These are phyloP conservation scores for Drosophila affinis DNA, from an alignment of 2,888 invertebrate species.

Conservation along the genomic window DNA sequence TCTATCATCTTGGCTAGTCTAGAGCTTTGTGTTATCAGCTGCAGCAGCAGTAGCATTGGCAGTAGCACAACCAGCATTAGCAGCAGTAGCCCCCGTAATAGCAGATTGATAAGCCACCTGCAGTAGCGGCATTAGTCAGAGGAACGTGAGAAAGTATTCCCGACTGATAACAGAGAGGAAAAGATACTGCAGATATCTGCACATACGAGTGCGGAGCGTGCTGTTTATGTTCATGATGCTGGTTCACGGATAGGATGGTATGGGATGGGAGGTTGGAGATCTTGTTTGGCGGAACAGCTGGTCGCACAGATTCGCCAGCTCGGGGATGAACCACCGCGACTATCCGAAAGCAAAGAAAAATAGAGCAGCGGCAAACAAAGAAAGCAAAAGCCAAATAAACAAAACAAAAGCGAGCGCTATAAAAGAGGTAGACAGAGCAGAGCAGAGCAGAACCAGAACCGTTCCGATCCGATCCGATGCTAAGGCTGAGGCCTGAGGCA, in stretches of 20 bases:
- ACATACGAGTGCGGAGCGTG: constrained; percentile 32
- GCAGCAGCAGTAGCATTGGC: constrained; percentile 25
- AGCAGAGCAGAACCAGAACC: constrained; percentile 14
- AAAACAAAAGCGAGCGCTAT: constrained; percentile 65
- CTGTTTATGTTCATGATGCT: constrained; percentile 25
- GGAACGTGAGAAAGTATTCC: constrained; percentile 67
- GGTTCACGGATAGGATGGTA: background rate
- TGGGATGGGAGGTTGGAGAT: background rate
- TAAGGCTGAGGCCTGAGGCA: background rate
- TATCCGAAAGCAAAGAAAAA: constrained; percentile 49
- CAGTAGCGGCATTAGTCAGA: constrained; percentile 64
- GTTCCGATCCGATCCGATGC: constrained; percentile 17
- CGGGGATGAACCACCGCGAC: constrained; percentile 26
- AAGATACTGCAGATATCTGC: constrained; percentile 27
- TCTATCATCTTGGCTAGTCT: background rate
- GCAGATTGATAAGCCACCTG: constrained; percentile 42
- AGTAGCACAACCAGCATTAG: background rate
- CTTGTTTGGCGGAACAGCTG: constrained; percentile 61
- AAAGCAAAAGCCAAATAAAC: constrained; percentile 72
- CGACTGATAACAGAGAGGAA: constrained; percentile 51
- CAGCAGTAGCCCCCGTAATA: background rate
- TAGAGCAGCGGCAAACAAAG: constrained; percentile 69
- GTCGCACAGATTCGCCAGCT: constrained; percentile 61
- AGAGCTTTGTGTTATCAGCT: constrained; percentile 14
- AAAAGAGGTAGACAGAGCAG: constrained; percentile 22